Percentiles rank a stretch among this genome's conserved stretches.
Conservation (phyloP, 2,888 invertebrate genomes). For the Apotomis turbidana region DNA sequence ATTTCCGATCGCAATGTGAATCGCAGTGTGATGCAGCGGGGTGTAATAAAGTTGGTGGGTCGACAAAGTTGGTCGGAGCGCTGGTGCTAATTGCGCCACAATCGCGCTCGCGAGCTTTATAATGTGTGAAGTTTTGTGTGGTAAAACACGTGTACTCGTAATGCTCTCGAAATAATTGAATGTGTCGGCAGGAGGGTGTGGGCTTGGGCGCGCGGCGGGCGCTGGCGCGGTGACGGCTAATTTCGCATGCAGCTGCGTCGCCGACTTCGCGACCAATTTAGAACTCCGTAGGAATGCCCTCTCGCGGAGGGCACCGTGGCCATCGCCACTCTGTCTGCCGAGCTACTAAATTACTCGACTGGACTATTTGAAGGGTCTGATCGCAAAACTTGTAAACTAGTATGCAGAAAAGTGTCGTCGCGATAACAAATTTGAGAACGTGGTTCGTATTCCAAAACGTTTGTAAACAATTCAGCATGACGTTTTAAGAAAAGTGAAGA, state of each 20-base stretch:
- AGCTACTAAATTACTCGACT: constrained; percentile 3
- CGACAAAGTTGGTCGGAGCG: neutral
- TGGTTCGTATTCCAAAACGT: too few relatives aligned
- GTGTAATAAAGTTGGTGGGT: neutral
- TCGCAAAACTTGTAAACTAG: too few relatives aligned
- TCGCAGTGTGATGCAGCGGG: neutral
- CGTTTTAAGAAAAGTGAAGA: too few relatives aligned
- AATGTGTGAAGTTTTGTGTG: constrained; percentile 52
- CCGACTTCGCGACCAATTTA: constrained; percentile 61
- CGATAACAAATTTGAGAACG: too few relatives aligned
- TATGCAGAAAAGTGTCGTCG: too few relatives aligned
- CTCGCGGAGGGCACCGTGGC: constrained; percentile 46
- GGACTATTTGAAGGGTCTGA: neutral
- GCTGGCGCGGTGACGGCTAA: constrained; percentile 33
- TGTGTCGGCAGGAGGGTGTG: constrained; percentile 48
- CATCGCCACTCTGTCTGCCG: constrained; percentile 66
- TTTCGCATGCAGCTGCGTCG: constrained; percentile 45
- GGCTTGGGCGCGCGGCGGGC: neutral
- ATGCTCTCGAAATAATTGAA: constrained; percentile 67
- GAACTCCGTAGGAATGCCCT: constrained; percentile 57
- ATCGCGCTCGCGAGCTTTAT: constrained; percentile 52
- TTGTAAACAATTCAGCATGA: too few relatives aligned
- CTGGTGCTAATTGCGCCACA: constrained; percentile 54
- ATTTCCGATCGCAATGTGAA: neutral
- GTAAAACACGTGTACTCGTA: constrained; percentile 57